phyloP scores from a whole-genome alignment of 2,113 vertebrate genomes.

The Sarotherodon lohbergeri region DNA sequence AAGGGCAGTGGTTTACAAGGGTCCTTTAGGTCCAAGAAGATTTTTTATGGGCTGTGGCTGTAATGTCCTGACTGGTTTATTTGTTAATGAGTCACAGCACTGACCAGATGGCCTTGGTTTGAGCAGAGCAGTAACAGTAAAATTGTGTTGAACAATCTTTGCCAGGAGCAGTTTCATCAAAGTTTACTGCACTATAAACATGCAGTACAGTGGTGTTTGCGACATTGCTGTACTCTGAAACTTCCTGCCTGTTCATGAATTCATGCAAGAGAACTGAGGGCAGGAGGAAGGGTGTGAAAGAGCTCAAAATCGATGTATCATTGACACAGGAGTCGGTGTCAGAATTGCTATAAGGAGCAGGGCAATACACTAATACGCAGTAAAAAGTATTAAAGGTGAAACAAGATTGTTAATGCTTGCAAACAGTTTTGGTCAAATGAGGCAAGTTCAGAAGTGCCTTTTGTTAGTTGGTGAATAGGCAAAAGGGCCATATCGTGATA shows the following conservation, averaged over 20 bases:
- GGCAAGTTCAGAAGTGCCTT: background rate
- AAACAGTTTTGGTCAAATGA: background rate
- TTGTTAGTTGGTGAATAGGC: background rate
- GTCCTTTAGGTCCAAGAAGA: slow-evolving; percentile 1
- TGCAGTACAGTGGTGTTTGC: background rate
- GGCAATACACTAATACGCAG: background rate
- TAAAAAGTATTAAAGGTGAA: background rate
- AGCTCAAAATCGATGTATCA: background rate
- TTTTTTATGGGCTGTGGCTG: background rate
- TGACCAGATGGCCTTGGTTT: slow-evolving; percentile 49
- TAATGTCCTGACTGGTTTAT: slow-evolving; percentile 37
- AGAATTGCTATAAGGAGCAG: background rate
- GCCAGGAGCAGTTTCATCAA: slow-evolving; percentile 34
- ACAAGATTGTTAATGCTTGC: background rate
- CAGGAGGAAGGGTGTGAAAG: background rate
- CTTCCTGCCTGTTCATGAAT: background rate
- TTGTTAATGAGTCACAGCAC: slow-evolving; percentile 33
- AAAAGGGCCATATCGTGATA: background rate
- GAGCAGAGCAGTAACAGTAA: slow-evolving; percentile 20
- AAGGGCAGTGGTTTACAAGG: slow-evolving; percentile 8
- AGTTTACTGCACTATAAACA: slow-evolving; percentile 46
- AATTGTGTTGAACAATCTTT: slow-evolving; percentile 35
- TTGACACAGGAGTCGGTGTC: background rate
- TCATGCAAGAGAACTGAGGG: background rate
- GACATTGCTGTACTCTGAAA: background rate